Conservation (phyloP, 2,797 vertebrate species). For the Oreortyx pictus region DNA sequence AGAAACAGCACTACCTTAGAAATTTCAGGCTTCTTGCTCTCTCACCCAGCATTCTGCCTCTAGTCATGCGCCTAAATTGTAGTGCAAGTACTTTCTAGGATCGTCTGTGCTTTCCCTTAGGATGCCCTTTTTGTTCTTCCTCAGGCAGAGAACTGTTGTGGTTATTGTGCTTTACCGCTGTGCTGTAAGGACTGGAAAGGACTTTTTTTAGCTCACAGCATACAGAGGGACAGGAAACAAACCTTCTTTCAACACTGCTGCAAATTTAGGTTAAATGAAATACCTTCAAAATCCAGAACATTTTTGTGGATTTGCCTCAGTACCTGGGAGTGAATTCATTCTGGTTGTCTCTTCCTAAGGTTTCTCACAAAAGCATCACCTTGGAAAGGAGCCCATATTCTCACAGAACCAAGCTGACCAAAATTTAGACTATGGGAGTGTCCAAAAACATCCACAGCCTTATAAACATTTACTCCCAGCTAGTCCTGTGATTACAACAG, state of each 20-base stretch:
- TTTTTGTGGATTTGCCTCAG: fast-evolving
- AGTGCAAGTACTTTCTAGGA: background rate
- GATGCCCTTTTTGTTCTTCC: background rate
- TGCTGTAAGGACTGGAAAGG: background rate
- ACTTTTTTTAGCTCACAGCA: background rate
- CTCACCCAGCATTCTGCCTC: background rate
- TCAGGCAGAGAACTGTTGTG: background rate
- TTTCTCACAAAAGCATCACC: background rate
- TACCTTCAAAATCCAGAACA: background rate
- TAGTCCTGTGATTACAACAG: background rate
- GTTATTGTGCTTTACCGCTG: background rate
- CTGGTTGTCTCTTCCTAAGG: background rate
- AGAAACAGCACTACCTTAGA: background rate
- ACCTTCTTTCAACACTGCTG: background rate
- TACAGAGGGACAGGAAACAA: background rate
- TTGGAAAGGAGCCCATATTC: background rate
- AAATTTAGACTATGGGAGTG: background rate
- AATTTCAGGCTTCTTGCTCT: background rate
- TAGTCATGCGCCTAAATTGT: fast-evolving
- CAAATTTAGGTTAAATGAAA: background rate
- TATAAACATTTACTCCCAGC: background rate
- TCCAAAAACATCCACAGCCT: background rate
- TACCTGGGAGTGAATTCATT: background rate
- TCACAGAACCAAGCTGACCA: background rate
- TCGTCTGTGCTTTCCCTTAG: background rate